Evolutionary conservation across 2,797 vertebrate genomes (phyloP), one percentile per base, ranked within the genome.

Genomic region (Rhinophrynus dorsalis): DNA sequence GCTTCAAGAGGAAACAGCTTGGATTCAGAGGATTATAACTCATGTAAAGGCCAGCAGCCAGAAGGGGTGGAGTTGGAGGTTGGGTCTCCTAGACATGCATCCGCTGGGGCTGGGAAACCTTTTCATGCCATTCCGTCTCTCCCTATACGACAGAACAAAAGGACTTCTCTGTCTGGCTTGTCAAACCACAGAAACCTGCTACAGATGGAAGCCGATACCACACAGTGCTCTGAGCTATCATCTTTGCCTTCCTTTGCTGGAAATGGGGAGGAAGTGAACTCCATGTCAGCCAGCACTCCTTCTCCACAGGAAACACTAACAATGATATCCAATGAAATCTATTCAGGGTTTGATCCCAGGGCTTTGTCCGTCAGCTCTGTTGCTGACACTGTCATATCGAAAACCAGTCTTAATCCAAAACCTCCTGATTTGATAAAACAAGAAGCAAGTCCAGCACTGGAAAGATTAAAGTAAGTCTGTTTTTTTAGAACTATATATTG

Each of bases 281-380:
- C 11, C 0, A 70, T 55, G 0, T 70, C 10, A 76, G 79, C 0
- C 59, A 60, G 75, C 18, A 13, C 0, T 15, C 20, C 11, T 17
- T 75, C 78, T 21, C 76, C 80, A 9, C 79, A 64, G 12, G 78
- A 72, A 42, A 78, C 79, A 6, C 35, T 96, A 75, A 88, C 95
- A 81, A 96, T 96, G 94, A 88, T 94, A 68, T 91, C 94, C 38
- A 97, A 95, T 44, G 80, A 93, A 73, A 93, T 96, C 81, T 97
- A 97, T 74, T 94, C 93, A 35, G 94, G 94, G 66, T 84, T 92
- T n/a, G 78, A 82, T 75, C 73, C 11, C 1, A 30, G 9, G 0
- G 0, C 87, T 7, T 74, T 37, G 23, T 48, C 85, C 65, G 0
- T 76, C 11, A 78, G 78, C 64, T 68, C 67, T 24, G 65, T 74